Conservation (phyloP, 2,888 invertebrate species). For the Aporophyla lueneburgensis region DNA sequence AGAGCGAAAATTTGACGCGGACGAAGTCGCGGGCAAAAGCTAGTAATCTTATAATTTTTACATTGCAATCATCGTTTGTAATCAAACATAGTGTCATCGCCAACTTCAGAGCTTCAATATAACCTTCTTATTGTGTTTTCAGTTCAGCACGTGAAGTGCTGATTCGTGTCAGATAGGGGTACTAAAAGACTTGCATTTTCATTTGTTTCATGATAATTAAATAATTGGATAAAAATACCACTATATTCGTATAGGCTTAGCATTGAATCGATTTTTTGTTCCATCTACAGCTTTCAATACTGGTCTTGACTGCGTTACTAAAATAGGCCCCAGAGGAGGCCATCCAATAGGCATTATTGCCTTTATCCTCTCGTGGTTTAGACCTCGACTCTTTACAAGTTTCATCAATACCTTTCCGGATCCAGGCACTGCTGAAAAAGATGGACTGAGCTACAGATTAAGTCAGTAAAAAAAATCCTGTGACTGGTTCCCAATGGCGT, state of each 20-base stretch:
- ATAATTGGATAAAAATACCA: not conserved
- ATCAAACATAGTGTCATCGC: not conserved
- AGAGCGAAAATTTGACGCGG: too few relatives aligned
- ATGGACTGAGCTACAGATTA: constrained; percentile 1
- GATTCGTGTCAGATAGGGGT: not conserved
- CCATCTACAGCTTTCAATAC: not conserved
- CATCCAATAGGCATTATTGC: constrained; percentile 43
- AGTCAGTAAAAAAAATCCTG: not conserved
- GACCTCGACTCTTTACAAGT: not conserved
- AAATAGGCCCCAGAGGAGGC: constrained; percentile 47
- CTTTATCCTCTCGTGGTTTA: not conserved
- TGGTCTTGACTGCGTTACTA: not conserved
- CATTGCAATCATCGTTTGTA: not conserved
- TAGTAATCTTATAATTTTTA: not conserved
- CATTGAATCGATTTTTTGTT: not conserved
- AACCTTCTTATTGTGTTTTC: not conserved
- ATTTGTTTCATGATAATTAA: constrained; percentile 16
- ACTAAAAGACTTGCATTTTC: not conserved
- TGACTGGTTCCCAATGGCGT: not conserved
- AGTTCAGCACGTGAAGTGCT: not conserved
- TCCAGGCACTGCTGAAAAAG: constrained; percentile 30
- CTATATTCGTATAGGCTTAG: not conserved
- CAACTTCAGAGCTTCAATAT: not conserved
- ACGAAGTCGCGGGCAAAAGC: too few relatives aligned
- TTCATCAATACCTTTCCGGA: not conserved